These are phyloP conservation scores for Agrotis clavis DNA, from an alignment of 2,888 invertebrate genomes.

Conservation along the genomic window DNA sequence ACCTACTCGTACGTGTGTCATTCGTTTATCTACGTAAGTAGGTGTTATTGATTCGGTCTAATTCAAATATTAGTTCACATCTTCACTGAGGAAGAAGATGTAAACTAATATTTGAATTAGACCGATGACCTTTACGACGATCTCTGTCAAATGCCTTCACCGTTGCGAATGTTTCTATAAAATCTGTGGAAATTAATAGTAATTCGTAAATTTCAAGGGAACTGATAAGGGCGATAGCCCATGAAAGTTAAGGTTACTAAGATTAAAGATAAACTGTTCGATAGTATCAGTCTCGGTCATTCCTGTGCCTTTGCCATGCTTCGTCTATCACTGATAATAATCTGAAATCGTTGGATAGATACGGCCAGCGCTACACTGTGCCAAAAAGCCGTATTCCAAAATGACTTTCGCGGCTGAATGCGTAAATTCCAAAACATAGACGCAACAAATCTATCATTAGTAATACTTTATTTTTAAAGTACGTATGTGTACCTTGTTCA, in stretches of 20 bases:
- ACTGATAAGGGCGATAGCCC: conserved; percentile 21
- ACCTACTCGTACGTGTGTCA: neutral
- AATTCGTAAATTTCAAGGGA: conserved; percentile 36
- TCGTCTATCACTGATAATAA: conserved; percentile 12
- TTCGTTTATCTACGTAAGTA: conserved; percentile 8
- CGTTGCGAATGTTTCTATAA: neutral
- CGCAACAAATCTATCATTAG: neutral
- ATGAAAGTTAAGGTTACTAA: conserved; percentile 34
- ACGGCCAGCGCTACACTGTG: conserved; percentile 8
- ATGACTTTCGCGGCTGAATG: neutral
- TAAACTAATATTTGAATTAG: too few relatives aligned
- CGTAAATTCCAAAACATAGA: neutral
- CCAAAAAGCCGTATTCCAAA: neutral
- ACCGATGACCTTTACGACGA: conserved; percentile 10
- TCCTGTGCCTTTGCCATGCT: conserved; percentile 25
- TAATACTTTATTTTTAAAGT: neutral
- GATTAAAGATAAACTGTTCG: conserved; percentile 24
- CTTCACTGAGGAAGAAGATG: neutral
- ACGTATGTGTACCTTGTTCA: neutral
- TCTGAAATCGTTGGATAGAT: conserved; percentile 25
- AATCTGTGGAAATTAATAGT: conserved; percentile 4
- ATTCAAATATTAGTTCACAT: conserved; percentile 3
- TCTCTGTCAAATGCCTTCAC: neutral
- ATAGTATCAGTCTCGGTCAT: conserved; percentile 36
- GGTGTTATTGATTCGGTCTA: conserved; percentile 3